Evolutionary conservation across 2,888 invertebrate genomes (phyloP).

Genomic region (Galerucella pusilla): DNA sequence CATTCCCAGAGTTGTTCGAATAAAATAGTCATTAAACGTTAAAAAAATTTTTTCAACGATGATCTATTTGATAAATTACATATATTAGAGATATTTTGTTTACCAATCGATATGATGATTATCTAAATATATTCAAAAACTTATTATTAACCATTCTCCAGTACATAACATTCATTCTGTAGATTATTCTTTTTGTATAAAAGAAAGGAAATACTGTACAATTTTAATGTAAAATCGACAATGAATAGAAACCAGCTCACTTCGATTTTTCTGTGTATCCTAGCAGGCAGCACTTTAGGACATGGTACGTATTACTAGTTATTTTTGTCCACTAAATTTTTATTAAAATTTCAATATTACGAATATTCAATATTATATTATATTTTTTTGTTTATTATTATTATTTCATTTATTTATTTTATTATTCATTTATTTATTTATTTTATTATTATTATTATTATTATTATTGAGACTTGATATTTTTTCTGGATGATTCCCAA

Average conservation of each 20-base stretch:
- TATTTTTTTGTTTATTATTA: too few species aligned
- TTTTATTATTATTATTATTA: too few species aligned
- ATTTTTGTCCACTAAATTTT: background rate
- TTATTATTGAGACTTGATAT: too few species aligned
- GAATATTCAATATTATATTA: too few species aligned
- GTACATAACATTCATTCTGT: constrained; percentile 30
- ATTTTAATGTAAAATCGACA: constrained; percentile 43
- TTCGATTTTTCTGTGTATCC: constrained; percentile 49
- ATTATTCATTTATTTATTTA: too few species aligned
- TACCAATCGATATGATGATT: constrained; percentile 2
- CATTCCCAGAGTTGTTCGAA: constrained; percentile 11
- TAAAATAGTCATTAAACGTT: constrained; percentile 9
- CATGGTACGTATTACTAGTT: constrained; percentile 45
- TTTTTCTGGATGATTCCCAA: too few species aligned
- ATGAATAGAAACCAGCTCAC: constrained; percentile 49
- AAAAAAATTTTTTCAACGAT: constrained; percentile 10
- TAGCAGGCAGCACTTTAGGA: constrained; percentile 48
- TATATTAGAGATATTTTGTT: constrained; percentile 5
- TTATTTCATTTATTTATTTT: too few species aligned
- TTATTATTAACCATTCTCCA: constrained; percentile 10
- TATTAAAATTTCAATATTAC: background rate
- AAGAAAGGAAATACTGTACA: constrained; percentile 30
- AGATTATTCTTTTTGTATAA: constrained; percentile 29
- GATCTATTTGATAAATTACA: constrained; percentile 14
- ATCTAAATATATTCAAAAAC: constrained; percentile 32